Conservation (phyloP, 2,797 vertebrate species). For the Salmo trutta region DNA sequence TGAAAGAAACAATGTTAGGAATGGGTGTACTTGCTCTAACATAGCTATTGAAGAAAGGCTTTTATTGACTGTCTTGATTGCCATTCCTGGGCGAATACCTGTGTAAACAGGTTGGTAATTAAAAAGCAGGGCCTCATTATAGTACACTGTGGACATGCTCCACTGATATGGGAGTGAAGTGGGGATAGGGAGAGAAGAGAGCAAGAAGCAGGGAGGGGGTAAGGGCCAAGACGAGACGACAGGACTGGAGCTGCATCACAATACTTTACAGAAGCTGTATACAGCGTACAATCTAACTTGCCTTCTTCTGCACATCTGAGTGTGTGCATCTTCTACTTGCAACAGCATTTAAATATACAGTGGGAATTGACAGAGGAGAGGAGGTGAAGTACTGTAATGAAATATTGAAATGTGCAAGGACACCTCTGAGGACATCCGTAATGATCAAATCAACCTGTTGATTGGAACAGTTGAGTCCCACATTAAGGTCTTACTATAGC, state of each 20-base stretch:
- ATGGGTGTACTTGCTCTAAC: no score
- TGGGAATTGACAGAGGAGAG: background rate
- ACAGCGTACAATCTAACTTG: background rate
- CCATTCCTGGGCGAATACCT: slow-evolving; percentile 9
- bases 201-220: no score
- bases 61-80: slow-evolving; percentile 13
- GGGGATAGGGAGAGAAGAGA: no score
- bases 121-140: slow-evolving; percentile 8
- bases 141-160: background rate
- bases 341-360: background rate
- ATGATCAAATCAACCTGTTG: background rate
- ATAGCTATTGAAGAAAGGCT: background rate
- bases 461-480: background rate
- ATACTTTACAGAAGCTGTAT: background rate
- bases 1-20: no score
- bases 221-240: background rate
- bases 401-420: background rate
- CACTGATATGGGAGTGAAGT: background rate
- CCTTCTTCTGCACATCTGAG: background rate
- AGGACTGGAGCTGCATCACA: slow-evolving; percentile 11
- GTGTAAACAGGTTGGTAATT: slow-evolving; percentile 32
- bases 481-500: background rate
- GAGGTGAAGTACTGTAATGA: background rate
- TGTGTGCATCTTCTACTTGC: background rate
- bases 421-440: background rate